Percentiles rank a stretch among this genome's conserved stretches.
These are phyloP conservation scores for Arctocebus calabarensis DNA, from an alignment of 2,797 vertebrate genomes.

Conservation along the genomic window DNA sequence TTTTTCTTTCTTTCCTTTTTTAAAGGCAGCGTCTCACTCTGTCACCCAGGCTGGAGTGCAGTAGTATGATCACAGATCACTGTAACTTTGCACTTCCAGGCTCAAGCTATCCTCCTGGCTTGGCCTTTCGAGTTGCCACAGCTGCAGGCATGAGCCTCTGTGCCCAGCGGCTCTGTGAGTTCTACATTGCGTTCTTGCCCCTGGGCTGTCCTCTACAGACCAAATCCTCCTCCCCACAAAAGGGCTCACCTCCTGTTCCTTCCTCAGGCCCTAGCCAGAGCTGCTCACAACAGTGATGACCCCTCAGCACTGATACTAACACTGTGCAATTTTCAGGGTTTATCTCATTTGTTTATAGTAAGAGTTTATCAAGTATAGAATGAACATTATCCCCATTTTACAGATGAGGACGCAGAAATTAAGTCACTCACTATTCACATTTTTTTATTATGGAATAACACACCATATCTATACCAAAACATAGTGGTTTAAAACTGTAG, in stretches of 20 bases:
- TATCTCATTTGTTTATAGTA: neutral
- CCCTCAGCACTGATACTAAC: too few species aligned
- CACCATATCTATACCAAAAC: neutral
- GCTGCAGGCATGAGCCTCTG: neutral
- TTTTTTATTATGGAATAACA: neutral
- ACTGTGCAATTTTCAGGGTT: neutral
- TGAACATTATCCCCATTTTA: neutral
- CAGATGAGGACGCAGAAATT: neutral
- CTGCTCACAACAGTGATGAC: neutral
- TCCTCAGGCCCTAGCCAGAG: neutral
- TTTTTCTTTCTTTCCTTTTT: neutral
- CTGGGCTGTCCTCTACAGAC: neutral
- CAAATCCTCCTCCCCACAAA: accelerated
- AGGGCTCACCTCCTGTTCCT: neutral
- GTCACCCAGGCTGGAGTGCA: neutral
- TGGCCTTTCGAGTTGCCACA: neutral
- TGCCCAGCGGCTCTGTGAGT: neutral
- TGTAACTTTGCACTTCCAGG: neutral
- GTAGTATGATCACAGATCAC: neutral
- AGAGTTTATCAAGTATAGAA: neutral
- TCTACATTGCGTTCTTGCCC: neutral
- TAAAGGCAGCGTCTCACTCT: neutral
- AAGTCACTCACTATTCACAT: neutral
- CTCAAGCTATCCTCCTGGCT: neutral
- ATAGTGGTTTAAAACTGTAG: neutral